phyloP scores from a whole-genome alignment of 2,797 vertebrate species.

The Apogon talboti region DNA sequence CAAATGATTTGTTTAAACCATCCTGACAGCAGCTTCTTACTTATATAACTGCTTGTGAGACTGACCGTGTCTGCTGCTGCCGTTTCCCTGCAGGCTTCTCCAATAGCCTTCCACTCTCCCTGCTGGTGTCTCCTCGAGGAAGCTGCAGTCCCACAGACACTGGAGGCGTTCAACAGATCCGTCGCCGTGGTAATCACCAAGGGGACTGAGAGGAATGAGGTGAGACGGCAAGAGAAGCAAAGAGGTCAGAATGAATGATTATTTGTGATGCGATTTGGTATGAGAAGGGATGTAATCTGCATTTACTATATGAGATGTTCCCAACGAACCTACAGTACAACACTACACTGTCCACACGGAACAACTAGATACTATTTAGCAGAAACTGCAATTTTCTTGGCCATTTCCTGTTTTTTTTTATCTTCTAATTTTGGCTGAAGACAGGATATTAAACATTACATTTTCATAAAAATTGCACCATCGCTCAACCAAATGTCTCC shows the following conservation, averaged over 20 bases:
- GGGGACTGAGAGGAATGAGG: conserved; percentile 84
- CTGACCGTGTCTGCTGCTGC: conserved; percentile 79
- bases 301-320: conserved; percentile 11
- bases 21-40: not conserved
- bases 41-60: conserved; percentile 18
- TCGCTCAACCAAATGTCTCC: too few species aligned
- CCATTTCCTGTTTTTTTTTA: too few species aligned
- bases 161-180: conserved; percentile 78
- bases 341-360: not conserved
- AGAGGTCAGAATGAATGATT: conserved; percentile 36
- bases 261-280: conserved; percentile 20
- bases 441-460: too few species aligned
- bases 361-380: not conserved
- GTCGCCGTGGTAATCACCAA: conserved; percentile 76
- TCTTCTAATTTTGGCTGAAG: too few species aligned
- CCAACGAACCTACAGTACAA: not conserved
- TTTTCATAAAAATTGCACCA: too few species aligned
- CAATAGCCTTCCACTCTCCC: conserved; percentile 84
- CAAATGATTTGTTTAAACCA: too few species aligned
- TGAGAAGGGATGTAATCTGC: conserved; percentile 31
- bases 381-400: too few species aligned
- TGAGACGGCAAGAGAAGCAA: conserved; percentile 67
- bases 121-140: conserved; percentile 77
- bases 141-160: conserved; percentile 59
- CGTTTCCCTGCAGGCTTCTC: conserved; percentile 84